Conservation (phyloP, 1,140 invertebrate genomes). For the Euwallacea similis region DNA sequence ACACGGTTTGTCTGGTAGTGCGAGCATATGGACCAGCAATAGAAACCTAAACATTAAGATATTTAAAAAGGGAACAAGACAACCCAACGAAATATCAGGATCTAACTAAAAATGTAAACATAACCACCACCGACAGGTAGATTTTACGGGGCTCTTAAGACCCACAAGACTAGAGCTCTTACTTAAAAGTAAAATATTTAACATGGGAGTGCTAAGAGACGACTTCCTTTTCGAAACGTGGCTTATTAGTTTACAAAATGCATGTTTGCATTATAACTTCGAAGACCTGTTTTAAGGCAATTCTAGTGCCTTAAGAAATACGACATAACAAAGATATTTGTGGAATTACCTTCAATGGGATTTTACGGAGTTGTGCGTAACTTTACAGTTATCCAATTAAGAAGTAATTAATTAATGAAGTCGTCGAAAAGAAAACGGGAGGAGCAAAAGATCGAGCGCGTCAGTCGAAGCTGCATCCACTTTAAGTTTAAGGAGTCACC, state of each 20-base stretch:
- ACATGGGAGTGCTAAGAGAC: constrained; percentile 24
- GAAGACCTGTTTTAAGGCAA: constrained; percentile 5
- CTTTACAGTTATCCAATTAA: neutral
- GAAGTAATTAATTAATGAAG: neutral
- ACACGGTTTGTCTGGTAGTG: too few species aligned
- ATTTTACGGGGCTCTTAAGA: constrained; percentile 14
- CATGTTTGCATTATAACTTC: constrained; percentile 14
- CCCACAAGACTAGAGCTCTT: constrained; percentile 1
- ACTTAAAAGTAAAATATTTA: constrained; percentile 28
- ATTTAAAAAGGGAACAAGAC: neutral
- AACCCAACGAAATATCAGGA: neutral
- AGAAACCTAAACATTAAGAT: neutral
- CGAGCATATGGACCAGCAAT: too few species aligned
- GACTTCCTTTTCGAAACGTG: constrained; percentile 26
- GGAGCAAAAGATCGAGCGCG: too few species aligned
- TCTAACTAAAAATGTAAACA: constrained; percentile 20
- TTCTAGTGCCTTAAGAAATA: neutral
- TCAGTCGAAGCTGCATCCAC: too few species aligned
- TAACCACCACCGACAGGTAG: constrained; percentile 20
- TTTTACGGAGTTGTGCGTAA: too few species aligned
- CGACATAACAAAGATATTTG: too few species aligned
- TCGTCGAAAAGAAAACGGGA: too few species aligned
- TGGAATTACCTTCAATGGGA: too few species aligned
- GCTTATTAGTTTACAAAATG: constrained; percentile 8
- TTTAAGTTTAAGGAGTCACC: too few species aligned